These are phyloP conservation scores for Stenchaetothrips biformis DNA, from an alignment of 2,888 invertebrate genomes.

Conservation along the genomic window DNA sequence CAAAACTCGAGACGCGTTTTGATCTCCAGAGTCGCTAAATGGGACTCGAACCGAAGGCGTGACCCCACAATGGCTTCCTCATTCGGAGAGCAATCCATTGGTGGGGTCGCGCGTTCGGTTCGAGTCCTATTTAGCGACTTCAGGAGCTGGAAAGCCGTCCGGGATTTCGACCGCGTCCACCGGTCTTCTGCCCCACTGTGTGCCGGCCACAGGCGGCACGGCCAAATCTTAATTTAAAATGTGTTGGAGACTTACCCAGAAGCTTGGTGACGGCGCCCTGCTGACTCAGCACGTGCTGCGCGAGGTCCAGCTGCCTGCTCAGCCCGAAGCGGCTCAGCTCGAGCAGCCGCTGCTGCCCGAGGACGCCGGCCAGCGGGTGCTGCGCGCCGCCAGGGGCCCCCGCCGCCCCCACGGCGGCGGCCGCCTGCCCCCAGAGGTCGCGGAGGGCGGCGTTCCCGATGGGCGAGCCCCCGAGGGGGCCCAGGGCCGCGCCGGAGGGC, in stretches of 20 bases:
- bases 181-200: too few relatives aligned
- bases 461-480: not conserved
- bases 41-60: too few relatives aligned
- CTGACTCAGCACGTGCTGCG: conserved; percentile 84
- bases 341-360: conserved; percentile 67
- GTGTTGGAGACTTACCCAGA: conserved; percentile 62
- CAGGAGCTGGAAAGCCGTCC: too few relatives aligned
- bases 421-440: conserved; percentile 26
- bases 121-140: too few relatives aligned
- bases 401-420: conserved; percentile 44
- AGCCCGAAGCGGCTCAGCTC: conserved; percentile 69
- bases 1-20: too few relatives aligned
- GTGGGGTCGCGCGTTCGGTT: too few relatives aligned
- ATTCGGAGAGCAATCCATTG: too few relatives aligned
- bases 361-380: conserved; percentile 64
- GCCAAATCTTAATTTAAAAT: too few relatives aligned
- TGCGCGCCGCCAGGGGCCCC: conserved; percentile 53
- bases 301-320: conserved; percentile 82
- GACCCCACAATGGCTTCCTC: too few relatives aligned
- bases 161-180: too few relatives aligned
- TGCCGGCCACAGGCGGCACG: not conserved
- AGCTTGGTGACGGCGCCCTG: conserved; percentile 87
- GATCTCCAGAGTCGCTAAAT: too few relatives aligned
- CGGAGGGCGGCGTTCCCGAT: not conserved
- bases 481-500: conserved; percentile 15